Percentiles rank a stretch among this genome's conserved stretches.
These are phyloP conservation scores for Pangasianodon gigas DNA, from an alignment of 2,113 vertebrate genomes.

Conservation along the genomic window DNA sequence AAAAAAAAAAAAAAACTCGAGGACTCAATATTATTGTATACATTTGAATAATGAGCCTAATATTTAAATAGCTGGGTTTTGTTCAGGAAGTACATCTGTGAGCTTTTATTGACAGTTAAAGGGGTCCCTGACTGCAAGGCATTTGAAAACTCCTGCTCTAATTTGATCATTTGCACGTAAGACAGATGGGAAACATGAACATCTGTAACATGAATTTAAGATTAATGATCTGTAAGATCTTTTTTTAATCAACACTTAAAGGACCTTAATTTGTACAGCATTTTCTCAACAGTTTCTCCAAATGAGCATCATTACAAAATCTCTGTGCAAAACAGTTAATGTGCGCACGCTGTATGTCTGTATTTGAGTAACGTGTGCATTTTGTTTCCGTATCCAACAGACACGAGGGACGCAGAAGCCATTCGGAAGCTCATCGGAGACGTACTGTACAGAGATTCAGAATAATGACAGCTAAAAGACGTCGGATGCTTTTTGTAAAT, in stretches of 20 bases:
- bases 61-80: background rate
- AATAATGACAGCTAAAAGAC: background rate
- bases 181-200: background rate
- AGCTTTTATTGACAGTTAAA: background rate
- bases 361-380: conserved; percentile 1
- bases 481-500: background rate
- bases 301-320: background rate
- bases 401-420: conserved; percentile 71
- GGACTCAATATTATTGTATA: too few relatives aligned
- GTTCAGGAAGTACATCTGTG: background rate
- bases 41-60: background rate
- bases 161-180: too few relatives aligned
- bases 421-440: conserved; percentile 77
- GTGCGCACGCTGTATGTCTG: background rate
- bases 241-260: background rate
- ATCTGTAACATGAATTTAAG: background rate
- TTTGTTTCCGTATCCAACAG: conserved; percentile 67
- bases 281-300: background rate
- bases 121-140: background rate
- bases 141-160: too few relatives aligned
- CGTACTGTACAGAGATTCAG: conserved; percentile 76
- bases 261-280: background rate
- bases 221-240: too few relatives aligned
- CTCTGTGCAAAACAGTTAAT: background rate
- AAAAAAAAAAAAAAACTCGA: too few relatives aligned